Evolutionary conservation across 23 tunicate genomes (phyloP), one percentile per base, ranked within the genome.

Genomic region (Trididemnum miniatum): DNA sequence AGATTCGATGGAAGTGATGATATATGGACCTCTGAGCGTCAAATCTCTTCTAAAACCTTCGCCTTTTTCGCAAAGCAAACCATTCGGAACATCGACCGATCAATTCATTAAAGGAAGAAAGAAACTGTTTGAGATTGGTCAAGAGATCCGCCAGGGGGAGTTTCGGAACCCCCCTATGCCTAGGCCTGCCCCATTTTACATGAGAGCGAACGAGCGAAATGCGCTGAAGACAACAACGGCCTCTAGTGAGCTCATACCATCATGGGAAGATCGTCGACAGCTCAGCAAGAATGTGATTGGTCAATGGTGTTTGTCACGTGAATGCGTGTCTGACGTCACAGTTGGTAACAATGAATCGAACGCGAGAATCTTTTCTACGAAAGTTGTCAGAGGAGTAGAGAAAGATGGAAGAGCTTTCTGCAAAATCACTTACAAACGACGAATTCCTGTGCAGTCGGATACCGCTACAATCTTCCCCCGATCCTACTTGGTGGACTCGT

Each of bases 281-380:
- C 65, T 79, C 31, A 91, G 87, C 87, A 57, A 91, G 51, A 72
- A 65, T 1, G 66, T 62, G 27, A 52, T 80, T 27, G 83, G 80
- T 36, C 67, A 81, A 23, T 91, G 97, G 97, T 91, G 82, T 49
- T 51, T 91, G 31, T 82, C 81, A 49, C 81, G 89, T 39, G 97
- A 91, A 65, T 76, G 84, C 20, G 84, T 86, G 0, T 64, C 76
- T 25, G 87, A 86, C 63, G 76, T 91, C 33, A 35, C 81, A 1
- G 85, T 64, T 1, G 29, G 28, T 0, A 22, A 29, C 2, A 36
- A 40, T 9, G 18, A 29, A 12, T 5, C 69, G 1, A 4, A 4
- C 31, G 84, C 84, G 0, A 44, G 15, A 23, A 80, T 82, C 0
- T 91, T 86, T 59, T 33, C 85, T 1, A 89, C 84, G 1, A 25